Base-by-base conservation (phyloP, 2,888 invertebrate species). In the Mimas tiliae region DNA sequence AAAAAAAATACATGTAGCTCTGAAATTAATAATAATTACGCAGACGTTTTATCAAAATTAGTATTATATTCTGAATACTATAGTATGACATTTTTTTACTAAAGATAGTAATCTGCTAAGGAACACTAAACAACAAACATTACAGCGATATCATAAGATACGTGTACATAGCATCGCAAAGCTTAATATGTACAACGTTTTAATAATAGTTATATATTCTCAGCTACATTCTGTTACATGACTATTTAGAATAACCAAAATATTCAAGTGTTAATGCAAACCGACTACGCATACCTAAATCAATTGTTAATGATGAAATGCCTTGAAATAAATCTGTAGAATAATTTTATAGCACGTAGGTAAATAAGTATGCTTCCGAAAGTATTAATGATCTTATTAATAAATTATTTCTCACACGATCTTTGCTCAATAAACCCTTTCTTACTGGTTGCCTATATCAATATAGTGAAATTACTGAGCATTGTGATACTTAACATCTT, bases 181-280 rank as follows among this genome's bases (percentile, higher is more conserved):
- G 9, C 11, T 51, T 19, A 9, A 6, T 51, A 51, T 1, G 51
- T 19, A 19, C 50, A 19, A 1, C 6, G 7, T 8, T 50, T 50
- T 19, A 19, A 50, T 6, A 7, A 19, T 51, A 51, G 16, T 51
- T 51, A 21, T 3, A 33, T 33, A 48, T 33, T 51, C 38, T 7
- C 8, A 38, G 38, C 9, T 2, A 7, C 1, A 11, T 14, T 19
- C 16, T 6, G 14, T 19, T 14, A 47, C 48, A 63, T 48, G n/a
- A 63, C 51, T 63, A 77, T 73, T 71, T 66, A 65, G 47, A 65
- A 68, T 62, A 66, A 47, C 62, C 34, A 6, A 67, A 65, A 71
- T 66, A 76, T 78, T 76, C 68, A 77, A 75, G 72, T 72, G 70
- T 33, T 70, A 74, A 53, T 53, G 53, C 14, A n/a, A 14, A 74